Evolutionary conservation across 2,888 invertebrate species (phyloP), one percentile per base, ranked within the genome.

Genomic region (Drosophila vallismaia): DNA sequence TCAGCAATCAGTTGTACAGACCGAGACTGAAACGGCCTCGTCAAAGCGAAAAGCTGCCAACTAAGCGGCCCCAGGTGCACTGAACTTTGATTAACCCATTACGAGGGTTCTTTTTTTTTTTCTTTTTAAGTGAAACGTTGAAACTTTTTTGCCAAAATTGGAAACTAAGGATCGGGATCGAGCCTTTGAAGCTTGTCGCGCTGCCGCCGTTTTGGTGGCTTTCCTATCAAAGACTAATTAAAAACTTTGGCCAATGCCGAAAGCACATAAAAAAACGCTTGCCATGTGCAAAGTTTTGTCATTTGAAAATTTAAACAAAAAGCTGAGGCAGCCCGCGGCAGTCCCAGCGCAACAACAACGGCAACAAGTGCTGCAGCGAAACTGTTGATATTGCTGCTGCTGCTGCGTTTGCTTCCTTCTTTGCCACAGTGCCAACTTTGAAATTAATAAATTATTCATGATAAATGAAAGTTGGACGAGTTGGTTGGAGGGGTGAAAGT

Each of bases 221-320:
- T 83, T 83, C 86, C 88, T 79, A 83, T 83, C 82, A 83, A 83
- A 79, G 86, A 88, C 82, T 83, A 83, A 83, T 83, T 83, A 83
- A 88, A 83, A 83, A 83, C 88, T 83, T 83, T 88, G 58, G 68
- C 75, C 75, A 84, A 67, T 76, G 79, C 82, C 82, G 67, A 86
- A 71, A 87, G 86, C 72, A 52, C 71, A 64, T 71, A 14, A 66
- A 64, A 14, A 14, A 38, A 44, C 51, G 52, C 50, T 40, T 63
- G 54, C 64, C 66, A 72, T 72, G 57, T 70, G 49, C 74, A 86
- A 82, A 82, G 77, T 82, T 82, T 82, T 82, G 88, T 86, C 88
- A 88, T 82, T 86, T 88, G 54, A 67, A 83, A 83, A 79, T 86
- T 80, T 86, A 54, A 76, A 79, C 83, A 76, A 76, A 74, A 75